Evolutionary conservation across 1,140 invertebrate species (phyloP), one percentile per base, ranked within the genome.

Genomic region (Anagrus nilaparvatae): DNA sequence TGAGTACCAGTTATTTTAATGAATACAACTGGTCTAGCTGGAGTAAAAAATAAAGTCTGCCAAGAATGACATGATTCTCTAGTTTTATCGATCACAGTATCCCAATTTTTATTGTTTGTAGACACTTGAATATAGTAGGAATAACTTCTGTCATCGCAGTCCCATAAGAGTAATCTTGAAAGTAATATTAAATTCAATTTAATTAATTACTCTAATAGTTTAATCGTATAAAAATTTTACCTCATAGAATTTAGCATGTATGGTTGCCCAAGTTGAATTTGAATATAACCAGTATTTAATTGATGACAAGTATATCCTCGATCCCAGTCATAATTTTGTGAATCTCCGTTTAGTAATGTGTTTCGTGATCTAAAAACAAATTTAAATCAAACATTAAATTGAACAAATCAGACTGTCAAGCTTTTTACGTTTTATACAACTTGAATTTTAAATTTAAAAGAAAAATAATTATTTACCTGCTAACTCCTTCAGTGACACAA

Each of bases 241-340:
- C 88, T 79, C 74, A 97, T 84, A 6, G 88, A 92, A 33, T 82
- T 79, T 38, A 98, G 78, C 47, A 95, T 76, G 65, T 95, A 98
- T 2, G 96, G 95, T 68, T 99, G 96, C 14, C 90, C 88, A 44
- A 99, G 74, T 69, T 97, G 93, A 41, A 99, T 81, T 46, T 92
- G 75, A 58, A 99, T 97, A 46, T 83, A 79, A 21, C 95, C 94
- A 55, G 85, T 92, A 47, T 94, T 93, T 27, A 99, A 71, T 69
- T 99, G 95, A 74, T 99, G 96, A 66, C 94, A 98, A 3, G 94
- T 98, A 65, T 98, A 99, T 33, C 96, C 92, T 47, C 83, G 89
- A 65, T 99, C 94, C 94, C 94, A 98, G 72, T 98, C 92, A 68
- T 99, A 99, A 61, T 87, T 82, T 49, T 82, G 77, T 20, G 77